Conservation (phyloP, 2,888 invertebrate genomes). For the Platycnemis pennipes region DNA sequence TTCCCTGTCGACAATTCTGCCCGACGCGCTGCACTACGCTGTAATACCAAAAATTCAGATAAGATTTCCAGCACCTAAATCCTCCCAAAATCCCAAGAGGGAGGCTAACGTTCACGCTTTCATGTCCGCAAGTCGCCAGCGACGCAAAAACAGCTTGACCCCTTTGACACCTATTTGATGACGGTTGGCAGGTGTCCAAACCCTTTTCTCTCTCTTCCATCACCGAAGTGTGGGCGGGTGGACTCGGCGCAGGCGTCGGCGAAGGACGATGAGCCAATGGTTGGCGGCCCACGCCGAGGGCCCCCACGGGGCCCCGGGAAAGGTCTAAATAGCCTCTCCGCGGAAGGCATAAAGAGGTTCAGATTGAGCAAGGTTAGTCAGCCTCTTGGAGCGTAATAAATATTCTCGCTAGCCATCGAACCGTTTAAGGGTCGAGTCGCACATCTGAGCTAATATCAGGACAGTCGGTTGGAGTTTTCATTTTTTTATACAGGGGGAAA, state of each 20-base stretch:
- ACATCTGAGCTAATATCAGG: not conserved
- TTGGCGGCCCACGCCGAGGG: not conserved
- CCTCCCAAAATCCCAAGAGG: no score
- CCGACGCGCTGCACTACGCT: no score
- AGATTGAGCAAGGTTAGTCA: slow-evolving; percentile 19
- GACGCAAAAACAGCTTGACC: not conserved
- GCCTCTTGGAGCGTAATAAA: not conserved
- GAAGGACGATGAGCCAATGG: not conserved
- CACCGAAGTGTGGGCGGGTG: not conserved
- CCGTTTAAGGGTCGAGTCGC: not conserved
- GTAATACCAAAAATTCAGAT: not conserved
- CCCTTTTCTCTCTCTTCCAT: not conserved
- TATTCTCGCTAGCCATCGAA: not conserved
- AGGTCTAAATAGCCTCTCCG: not conserved
- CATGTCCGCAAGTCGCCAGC: not conserved
- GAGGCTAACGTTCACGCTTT: not conserved
- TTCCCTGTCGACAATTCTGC: no score
- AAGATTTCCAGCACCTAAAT: not conserved
- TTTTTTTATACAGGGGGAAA: not conserved
- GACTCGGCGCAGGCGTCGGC: not conserved
- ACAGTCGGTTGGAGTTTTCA: not conserved
- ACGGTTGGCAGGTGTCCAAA: slow-evolving; percentile 16
- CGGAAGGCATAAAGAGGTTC: not conserved
- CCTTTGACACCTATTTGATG: slow-evolving; percentile 20
- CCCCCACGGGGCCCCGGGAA: not conserved